A percentile compares a stretch with the other conserved stretches of the same genome.
Evolutionary conservation across 2,113 vertebrate genomes (phyloP).

Genomic region (Camelus bactrianus): DNA sequence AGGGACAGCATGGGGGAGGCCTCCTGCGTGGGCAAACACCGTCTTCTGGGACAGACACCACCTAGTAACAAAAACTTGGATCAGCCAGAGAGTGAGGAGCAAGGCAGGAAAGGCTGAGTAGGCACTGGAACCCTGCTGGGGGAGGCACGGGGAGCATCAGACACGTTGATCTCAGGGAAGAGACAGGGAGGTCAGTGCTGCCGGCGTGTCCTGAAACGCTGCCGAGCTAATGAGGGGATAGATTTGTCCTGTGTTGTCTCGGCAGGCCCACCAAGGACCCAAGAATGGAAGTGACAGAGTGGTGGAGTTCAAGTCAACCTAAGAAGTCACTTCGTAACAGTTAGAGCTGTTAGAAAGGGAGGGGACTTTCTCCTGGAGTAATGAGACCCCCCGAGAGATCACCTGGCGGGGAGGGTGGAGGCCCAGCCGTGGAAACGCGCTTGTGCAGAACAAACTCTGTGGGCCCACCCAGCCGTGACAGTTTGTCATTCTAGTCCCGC

Average conservation of each 20-base stretch:
- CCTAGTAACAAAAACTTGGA: background rate
- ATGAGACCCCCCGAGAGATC: background rate
- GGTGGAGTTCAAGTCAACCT: background rate
- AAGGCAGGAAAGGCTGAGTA: background rate
- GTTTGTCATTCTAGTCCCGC: background rate
- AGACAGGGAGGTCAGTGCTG: background rate
- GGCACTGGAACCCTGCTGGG: background rate
- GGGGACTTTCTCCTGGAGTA: background rate
- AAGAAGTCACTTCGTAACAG: background rate
- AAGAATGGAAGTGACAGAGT: background rate
- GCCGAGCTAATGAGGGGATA: background rate
- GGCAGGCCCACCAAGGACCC: background rate
- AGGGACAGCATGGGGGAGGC: background rate
- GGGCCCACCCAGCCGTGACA: background rate
- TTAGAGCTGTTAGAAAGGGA: background rate
- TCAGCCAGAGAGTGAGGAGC: background rate
- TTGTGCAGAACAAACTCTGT: background rate
- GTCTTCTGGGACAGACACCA: background rate
- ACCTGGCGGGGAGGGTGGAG: accelerated
- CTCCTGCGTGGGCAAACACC: background rate
- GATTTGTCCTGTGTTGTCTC: background rate
- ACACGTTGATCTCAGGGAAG: background rate
- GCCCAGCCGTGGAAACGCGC: background rate
- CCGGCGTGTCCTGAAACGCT: background rate
- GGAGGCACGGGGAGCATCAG: background rate